Percentiles rank a stretch among this genome's conserved stretches.
phyloP scores from a whole-genome alignment of 2,113 vertebrate genomes.

The Xenopus laevis region DNA sequence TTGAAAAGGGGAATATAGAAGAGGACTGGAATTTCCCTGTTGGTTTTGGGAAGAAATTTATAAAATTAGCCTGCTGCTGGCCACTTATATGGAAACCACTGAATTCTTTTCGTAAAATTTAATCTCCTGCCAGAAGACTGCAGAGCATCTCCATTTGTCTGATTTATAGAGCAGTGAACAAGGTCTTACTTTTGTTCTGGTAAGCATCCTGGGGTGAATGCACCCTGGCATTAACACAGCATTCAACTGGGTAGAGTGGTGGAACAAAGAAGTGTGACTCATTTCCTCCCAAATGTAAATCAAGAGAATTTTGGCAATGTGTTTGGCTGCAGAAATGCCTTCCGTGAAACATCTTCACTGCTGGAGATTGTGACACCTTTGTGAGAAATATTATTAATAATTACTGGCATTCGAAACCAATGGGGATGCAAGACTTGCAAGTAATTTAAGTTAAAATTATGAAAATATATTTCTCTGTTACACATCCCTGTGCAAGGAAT shows the following conservation, averaged over 20 bases:
- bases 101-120: not conserved
- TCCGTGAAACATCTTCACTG: constrained; percentile 7
- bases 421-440: not conserved
- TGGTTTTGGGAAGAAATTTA: too few relatives aligned
- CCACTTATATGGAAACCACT: not conserved
- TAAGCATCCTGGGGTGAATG: constrained; percentile 10
- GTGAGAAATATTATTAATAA: constrained; percentile 7
- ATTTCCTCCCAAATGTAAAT: constrained; percentile 35
- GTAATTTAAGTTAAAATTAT: not conserved
- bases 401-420: not conserved
- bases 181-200: constrained; percentile 8
- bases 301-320: constrained; percentile 11
- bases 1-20: too few relatives aligned
- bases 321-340: constrained; percentile 13
- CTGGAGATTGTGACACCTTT: constrained; percentile 27
- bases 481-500: too few relatives aligned
- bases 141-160: constrained; percentile 3
- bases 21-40: too few relatives aligned
- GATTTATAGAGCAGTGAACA: constrained; percentile 17
- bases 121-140: constrained; percentile 1
- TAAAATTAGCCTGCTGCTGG: too few relatives aligned
- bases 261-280: constrained; percentile 27
- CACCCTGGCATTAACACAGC: constrained; percentile 3
- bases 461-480: not conserved
- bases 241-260: constrained; percentile 1